These are phyloP conservation scores for Rynchops niger DNA, from an alignment of 2,113 vertebrate species.

Conservation along the genomic window DNA sequence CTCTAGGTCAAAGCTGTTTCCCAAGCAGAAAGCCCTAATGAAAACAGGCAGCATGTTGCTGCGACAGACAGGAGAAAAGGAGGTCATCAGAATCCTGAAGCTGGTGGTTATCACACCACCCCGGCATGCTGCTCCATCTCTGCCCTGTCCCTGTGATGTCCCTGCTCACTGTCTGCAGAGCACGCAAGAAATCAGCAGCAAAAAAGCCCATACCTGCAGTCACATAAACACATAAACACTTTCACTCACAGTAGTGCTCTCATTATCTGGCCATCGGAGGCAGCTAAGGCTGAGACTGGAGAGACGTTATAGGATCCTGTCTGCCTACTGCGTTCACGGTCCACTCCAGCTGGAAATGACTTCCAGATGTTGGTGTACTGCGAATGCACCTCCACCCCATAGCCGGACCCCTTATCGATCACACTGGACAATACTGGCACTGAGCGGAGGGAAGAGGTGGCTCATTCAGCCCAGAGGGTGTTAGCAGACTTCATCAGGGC, in stretches of 20 bases:
- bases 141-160: background rate
- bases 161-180: background rate
- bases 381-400: constrained; percentile 21
- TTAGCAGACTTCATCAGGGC: background rate
- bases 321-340: constrained; percentile 46
- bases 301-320: constrained; percentile 52
- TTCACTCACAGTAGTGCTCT: constrained; percentile 69
- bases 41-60: background rate
- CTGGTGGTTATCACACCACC: background rate
- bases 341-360: constrained; percentile 70
- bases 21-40: background rate
- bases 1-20: background rate
- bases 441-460: background rate
- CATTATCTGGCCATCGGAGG: constrained; percentile 75
- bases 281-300: constrained; percentile 69
- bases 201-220: constrained; percentile 33
- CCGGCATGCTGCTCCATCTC: accelerated
- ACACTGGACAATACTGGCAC: constrained; percentile 53
- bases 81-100: background rate
- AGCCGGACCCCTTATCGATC: constrained; percentile 41
- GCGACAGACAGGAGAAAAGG: background rate
- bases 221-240: constrained; percentile 76
- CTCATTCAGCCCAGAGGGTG: background rate
- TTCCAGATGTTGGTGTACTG: constrained; percentile 85
- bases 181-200: background rate